Percentiles rank a stretch among this genome's conserved stretches.
Conservation (phyloP, 2,888 invertebrate species). For the Pandemis corylana region DNA sequence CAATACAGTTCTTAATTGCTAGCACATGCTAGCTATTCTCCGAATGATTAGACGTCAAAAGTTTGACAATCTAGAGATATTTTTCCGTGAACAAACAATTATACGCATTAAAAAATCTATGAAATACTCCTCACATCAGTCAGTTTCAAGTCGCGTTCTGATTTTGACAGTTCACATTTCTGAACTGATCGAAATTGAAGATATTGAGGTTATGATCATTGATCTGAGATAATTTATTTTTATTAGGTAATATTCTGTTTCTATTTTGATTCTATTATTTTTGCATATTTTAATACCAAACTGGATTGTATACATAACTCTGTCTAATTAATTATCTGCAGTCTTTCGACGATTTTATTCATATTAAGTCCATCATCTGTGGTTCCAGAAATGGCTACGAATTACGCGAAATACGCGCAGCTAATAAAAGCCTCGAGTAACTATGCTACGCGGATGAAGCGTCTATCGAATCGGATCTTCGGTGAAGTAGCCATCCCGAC, state of each 20-base stretch:
- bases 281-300: no score
- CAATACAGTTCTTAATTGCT: not conserved
- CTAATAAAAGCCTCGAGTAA: conserved; percentile 89
- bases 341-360: not conserved
- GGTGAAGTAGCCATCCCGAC: conserved; percentile 93
- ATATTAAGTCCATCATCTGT: not conserved
- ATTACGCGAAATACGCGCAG: conserved; percentile 89
- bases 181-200: not conserved
- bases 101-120: not conserved
- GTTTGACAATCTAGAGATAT: no score
- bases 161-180: not conserved
- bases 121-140: not conserved
- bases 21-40: not conserved
- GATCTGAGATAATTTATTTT: not conserved
- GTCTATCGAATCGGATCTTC: conserved; percentile 94
- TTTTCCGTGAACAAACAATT: no score
- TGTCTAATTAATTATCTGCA: not conserved
- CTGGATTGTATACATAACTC: not conserved
- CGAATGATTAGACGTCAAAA: no score
- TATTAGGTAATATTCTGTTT: not conserved
- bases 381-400: conserved; percentile 74
- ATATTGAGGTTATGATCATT: not conserved
- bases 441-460: conserved; percentile 94
- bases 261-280: not conserved
- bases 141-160: not conserved